These are phyloP conservation scores for Nebria ingens DNA, from an alignment of 1,140 invertebrate species.

Conservation along the genomic window DNA sequence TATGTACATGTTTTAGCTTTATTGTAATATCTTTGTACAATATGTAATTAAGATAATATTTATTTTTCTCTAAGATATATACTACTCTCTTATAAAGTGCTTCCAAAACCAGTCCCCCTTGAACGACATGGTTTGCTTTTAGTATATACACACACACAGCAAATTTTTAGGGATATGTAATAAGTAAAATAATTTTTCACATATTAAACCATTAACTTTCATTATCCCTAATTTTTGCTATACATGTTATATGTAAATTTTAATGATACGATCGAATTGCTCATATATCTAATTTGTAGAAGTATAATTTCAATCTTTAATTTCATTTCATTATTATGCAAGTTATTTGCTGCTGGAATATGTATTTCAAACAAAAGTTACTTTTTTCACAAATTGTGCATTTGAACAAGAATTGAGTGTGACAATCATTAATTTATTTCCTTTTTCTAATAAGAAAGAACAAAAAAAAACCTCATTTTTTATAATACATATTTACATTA, in stretches of 20 bases:
- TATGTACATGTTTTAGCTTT: conserved; percentile 3
- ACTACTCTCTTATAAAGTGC: conserved; percentile 8
- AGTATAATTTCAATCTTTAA: not conserved
- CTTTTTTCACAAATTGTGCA: not conserved
- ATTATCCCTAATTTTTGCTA: conserved; percentile 3
- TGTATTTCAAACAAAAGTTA: not conserved
- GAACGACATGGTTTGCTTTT: not conserved
- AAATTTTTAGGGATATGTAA: not conserved
- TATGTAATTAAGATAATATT: conserved; percentile 2
- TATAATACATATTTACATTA: not conserved
- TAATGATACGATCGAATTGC: not conserved
- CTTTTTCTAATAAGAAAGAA: not conserved
- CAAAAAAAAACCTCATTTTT: not conserved
- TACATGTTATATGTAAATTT: not conserved
- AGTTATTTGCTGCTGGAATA: not conserved
- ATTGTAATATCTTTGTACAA: conserved; percentile 5
- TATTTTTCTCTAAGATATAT: conserved; percentile 5
- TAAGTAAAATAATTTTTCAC: not conserved
- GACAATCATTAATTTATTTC: not conserved
- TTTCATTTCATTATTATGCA: not conserved
- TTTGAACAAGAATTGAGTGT: not conserved
- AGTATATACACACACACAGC: conserved; percentile 4
- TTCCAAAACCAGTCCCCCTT: conserved; percentile 1
- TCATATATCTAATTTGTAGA: not conserved
- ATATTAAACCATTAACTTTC: not conserved